phyloP scores from a whole-genome alignment of 2,113 vertebrate genomes.

The Rhizomys pruinosus region DNA sequence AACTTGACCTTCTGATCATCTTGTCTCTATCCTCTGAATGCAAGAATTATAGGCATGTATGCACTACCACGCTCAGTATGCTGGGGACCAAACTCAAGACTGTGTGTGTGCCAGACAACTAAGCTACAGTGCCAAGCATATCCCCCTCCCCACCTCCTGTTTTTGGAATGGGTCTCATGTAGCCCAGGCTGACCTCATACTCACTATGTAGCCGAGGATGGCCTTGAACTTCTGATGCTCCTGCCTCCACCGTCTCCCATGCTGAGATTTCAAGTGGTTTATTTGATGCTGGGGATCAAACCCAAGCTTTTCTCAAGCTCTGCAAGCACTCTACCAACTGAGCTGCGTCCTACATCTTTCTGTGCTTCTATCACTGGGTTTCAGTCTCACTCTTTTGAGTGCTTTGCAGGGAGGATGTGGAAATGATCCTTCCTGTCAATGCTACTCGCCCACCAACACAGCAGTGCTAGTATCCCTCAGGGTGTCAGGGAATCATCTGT shows the following conservation, averaged over 20 bases:
- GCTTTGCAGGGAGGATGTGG: neutral
- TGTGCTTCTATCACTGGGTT: neutral
- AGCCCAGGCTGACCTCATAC: neutral
- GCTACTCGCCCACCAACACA: too few species aligned
- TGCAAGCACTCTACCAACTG: neutral
- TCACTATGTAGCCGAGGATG: neutral
- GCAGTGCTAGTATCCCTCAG: neutral
- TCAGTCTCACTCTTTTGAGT: fast-evolving
- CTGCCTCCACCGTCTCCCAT: neutral
- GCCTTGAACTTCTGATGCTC: neutral
- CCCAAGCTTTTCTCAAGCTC: fast-evolving
- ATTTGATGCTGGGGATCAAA: neutral
- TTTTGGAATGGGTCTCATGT: neutral
- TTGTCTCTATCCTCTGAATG: neutral
- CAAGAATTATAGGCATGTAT: neutral
- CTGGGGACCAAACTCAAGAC: neutral
- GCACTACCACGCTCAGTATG: too few species aligned
- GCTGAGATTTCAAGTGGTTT: neutral
- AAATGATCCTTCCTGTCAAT: neutral
- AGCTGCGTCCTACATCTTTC: neutral
- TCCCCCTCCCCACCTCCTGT: neutral
- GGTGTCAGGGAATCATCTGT: neutral
- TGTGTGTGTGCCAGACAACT: too few species aligned
- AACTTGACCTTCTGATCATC: neutral
- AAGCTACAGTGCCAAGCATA: neutral